Conservation (phyloP, 1,140 invertebrate species). For the Cydia splendana region DNA sequence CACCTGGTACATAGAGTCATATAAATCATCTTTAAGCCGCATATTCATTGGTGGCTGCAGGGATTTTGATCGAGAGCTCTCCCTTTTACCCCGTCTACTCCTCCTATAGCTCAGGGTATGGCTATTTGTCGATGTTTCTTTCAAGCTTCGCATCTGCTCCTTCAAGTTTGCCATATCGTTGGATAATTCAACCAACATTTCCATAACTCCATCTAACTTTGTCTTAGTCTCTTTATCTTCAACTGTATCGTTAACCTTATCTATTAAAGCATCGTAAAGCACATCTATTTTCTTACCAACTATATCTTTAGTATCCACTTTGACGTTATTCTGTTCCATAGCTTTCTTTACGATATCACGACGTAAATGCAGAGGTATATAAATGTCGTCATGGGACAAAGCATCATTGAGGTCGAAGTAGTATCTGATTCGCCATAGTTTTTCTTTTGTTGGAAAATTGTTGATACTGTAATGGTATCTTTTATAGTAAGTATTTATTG, state of each 20-base stretch:
- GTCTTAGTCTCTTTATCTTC: conserved; percentile 11
- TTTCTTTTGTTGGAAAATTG: conserved; percentile 26
- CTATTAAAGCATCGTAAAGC: conserved; percentile 27
- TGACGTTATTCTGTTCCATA: conserved; percentile 26
- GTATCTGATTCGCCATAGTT: conserved; percentile 28
- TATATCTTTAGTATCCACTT: conserved; percentile 6
- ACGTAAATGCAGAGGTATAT: conserved; percentile 20
- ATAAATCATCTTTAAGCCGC: conserved; percentile 4
- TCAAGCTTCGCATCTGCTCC: conserved; percentile 8
- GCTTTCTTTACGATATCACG: conserved; percentile 35
- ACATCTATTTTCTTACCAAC: conserved; percentile 25
- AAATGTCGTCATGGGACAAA: conserved; percentile 11
- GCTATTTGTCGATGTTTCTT: background rate
- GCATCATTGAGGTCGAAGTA: conserved; percentile 23
- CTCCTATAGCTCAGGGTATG: background rate
- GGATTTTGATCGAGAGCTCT: background rate
- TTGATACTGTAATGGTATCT: conserved; percentile 24
- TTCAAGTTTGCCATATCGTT: conserved; percentile 9
- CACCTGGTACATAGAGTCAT: conserved; percentile 9
- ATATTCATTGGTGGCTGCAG: background rate
- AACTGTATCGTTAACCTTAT: conserved; percentile 9
- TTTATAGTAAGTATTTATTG: conserved; percentile 32
- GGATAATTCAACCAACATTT: background rate
- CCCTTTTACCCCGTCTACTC: background rate
- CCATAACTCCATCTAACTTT: conserved; percentile 13